A percentile compares a stretch with the other conserved stretches of the same genome.
phyloP scores from a whole-genome alignment of 1,140 invertebrate genomes.

The Pseudoatta argentina region DNA sequence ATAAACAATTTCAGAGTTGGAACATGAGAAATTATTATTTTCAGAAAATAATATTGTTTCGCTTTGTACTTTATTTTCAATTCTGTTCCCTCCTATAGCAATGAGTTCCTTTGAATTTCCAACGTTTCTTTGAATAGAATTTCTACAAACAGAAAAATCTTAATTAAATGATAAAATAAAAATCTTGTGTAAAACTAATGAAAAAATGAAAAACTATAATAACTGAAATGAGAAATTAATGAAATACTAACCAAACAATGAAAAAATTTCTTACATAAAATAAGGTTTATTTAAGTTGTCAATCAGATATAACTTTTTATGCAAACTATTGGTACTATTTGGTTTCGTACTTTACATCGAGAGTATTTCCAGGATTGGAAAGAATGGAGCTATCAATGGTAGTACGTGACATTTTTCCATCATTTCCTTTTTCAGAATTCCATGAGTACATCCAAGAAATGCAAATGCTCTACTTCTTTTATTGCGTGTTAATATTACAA shows the following conservation, averaged over 20 bases:
- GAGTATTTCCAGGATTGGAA: background rate
- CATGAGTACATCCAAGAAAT: background rate
- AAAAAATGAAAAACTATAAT: background rate
- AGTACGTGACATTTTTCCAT: background rate
- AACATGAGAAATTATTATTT: background rate
- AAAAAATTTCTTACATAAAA: background rate
- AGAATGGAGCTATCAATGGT: background rate
- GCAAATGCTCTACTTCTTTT: background rate
- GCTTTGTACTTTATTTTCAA: background rate
- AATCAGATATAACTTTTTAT: background rate
- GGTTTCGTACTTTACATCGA: constrained; percentile 4
- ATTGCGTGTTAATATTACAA: background rate
- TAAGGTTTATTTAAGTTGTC: background rate
- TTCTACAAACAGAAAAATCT: constrained; percentile 15
- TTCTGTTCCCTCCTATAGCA: background rate
- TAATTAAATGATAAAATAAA: background rate
- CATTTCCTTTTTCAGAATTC: background rate
- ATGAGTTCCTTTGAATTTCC: background rate
- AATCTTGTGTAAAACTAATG: background rate
- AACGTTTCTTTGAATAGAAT: background rate
- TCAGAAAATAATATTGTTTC: background rate
- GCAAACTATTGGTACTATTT: background rate
- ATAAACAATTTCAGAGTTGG: constrained; percentile 29
- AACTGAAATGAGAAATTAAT: too few species aligned
- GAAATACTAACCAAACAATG: background rate